Evolutionary conservation across 2,113 vertebrate genomes (phyloP).

Genomic region (Rhabdornis inornatus): DNA sequence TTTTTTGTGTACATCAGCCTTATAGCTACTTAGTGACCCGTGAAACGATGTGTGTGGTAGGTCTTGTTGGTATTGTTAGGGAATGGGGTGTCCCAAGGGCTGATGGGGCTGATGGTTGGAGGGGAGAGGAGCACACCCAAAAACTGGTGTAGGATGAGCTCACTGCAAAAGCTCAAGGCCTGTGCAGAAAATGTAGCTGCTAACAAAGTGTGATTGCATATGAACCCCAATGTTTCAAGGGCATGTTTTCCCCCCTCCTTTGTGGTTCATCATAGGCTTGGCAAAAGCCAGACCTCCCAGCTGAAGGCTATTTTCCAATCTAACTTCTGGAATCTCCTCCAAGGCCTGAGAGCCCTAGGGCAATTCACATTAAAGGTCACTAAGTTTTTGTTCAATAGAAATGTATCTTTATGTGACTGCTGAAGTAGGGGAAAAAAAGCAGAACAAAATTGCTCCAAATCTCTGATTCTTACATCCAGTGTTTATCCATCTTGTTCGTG

Average conservation of each 20-base stretch:
- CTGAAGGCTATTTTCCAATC: not conserved
- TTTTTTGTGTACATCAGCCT: fast-evolving
- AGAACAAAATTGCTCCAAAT: not conserved
- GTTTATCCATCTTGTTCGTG: not conserved
- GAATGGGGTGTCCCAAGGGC: not conserved
- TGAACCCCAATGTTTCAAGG: not conserved
- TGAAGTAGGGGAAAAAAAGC: not conserved
- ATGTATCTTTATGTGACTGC: not conserved
- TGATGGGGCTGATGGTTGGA: not conserved
- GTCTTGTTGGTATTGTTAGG: not conserved
- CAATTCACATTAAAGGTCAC: not conserved
- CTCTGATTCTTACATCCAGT: not conserved
- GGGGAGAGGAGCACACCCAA: not conserved
- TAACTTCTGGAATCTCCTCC: not conserved
- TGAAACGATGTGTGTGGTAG: fast-evolving
- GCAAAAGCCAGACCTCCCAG: not conserved
- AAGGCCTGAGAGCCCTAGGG: not conserved
- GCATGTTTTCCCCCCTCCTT: fast-evolving
- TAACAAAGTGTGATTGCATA: not conserved
- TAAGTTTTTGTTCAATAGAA: not conserved
- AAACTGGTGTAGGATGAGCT: not conserved
- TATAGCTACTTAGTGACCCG: not conserved
- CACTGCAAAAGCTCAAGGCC: not conserved
- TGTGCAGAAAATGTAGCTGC: not conserved
- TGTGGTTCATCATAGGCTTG: not conserved